These are phyloP conservation scores for Trichoplusia ni DNA, from an alignment of 1,140 invertebrate genomes.

Conservation along the genomic window DNA sequence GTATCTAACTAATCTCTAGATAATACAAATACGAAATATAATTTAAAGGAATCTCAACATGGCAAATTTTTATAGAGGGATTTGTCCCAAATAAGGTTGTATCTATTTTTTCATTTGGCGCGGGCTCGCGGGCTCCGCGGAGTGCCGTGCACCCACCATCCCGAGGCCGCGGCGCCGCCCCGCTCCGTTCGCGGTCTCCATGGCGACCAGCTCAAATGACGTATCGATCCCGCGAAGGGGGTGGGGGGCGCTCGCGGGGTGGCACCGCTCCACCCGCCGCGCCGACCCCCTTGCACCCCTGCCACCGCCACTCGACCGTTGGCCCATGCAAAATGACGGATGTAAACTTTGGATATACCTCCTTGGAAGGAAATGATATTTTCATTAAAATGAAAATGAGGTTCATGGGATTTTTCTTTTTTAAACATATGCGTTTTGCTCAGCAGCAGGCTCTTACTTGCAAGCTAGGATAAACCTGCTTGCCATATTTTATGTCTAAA, in stretches of 20 bases:
- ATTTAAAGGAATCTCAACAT: conserved; percentile 31
- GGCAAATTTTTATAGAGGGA: conserved; percentile 51
- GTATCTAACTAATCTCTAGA: conserved; percentile 16
- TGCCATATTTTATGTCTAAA: not conserved
- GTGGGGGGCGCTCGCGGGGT: conserved; percentile 63
- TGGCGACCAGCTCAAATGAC: conserved; percentile 81
- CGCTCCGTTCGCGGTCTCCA: conserved; percentile 78
- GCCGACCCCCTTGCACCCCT: conserved; percentile 61
- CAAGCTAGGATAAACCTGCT: conserved; percentile 13
- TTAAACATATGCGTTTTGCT: conserved; percentile 36
- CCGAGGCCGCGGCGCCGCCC: conserved; percentile 74
- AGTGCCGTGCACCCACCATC: conserved; percentile 69
- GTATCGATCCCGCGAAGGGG: conserved; percentile 79
- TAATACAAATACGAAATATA: conserved; percentile 29
- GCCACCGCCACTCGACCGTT: conserved; percentile 75
- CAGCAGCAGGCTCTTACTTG: conserved; percentile 1
- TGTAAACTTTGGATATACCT: conserved; percentile 81
- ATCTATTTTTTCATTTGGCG: conserved; percentile 62
- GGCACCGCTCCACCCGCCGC: conserved; percentile 75
- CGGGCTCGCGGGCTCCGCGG: conserved; percentile 56
- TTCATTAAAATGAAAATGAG: conserved; percentile 81
- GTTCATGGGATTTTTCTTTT: conserved; percentile 64
- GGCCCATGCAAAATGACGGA: conserved; percentile 81
- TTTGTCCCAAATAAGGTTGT: conserved; percentile 62
- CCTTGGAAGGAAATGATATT: conserved; percentile 80